Evolutionary conservation across 2,888 invertebrate genomes (phyloP), one percentile per base, ranked within the genome.

Genomic region (Rhorus exstirpatorius): DNA sequence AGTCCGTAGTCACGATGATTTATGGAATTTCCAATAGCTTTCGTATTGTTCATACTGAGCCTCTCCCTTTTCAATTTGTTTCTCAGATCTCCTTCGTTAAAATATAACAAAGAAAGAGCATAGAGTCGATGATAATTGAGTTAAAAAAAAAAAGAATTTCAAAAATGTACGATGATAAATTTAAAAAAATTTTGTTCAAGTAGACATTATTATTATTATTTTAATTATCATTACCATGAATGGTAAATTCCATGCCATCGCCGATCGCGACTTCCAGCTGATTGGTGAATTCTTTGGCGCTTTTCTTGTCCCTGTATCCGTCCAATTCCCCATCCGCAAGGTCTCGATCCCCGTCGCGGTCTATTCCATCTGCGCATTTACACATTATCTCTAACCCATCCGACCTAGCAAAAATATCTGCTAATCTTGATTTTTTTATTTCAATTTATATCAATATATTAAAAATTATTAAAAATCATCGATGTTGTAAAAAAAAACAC

Each of bases 231-330:
- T 93, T 95, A 95, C 97, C 97, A 93, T 97, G 97, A 94, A 98
- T 97, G 68, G 97, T 97, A 91, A 98, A 97, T 93, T 98, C 98
- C 97, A 98, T 97, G 86, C 97, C 97, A 92, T 97, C 97, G 61
- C 97, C 97, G 90, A 98, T 97, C 83, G 97, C 97, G 85, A 98
- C 97, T 94, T 98, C 98, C 86, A 97, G 95, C 93, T 97, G 97
- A 79, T 93, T 93, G 82, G 92, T 92, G 7, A 92, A 88, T 91
- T 97, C 97, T 94, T 97, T 95, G 19, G 95, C 97, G 90, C 96
- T 96, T 93, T 97, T 98, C 93, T 97, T 97, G 91, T 97, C 97
- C 92, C 97, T 96, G 93, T 96, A 97, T 14, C 90, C 92, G 78
- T 93, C 93, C 89, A 97, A 95, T 87, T 97, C 96, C 74, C 97